Percentiles rank a stretch among this genome's conserved stretches.
phyloP scores from a whole-genome alignment of 2,113 vertebrate genomes.

The Camarhynchus parvulus region DNA sequence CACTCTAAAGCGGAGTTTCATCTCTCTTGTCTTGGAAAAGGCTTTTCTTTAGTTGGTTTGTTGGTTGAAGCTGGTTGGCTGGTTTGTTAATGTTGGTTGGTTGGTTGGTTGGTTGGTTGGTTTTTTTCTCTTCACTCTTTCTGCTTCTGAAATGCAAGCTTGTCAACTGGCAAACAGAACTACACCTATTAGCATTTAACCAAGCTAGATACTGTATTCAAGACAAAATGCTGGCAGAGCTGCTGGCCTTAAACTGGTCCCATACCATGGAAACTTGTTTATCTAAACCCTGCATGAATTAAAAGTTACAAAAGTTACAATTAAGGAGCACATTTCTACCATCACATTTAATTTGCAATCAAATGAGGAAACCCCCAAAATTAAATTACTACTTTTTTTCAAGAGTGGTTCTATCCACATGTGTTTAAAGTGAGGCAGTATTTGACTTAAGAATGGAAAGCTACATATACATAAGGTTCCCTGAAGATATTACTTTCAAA shows the following conservation, averaged over 20 bases:
- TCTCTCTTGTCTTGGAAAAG: background rate
- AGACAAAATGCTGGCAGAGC: background rate
- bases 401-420: background rate
- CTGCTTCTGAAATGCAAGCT: background rate
- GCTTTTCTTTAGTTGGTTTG: background rate
- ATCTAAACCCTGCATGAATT: background rate
- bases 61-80: accelerated
- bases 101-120: background rate
- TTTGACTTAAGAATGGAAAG: background rate
- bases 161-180: background rate
- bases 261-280: background rate
- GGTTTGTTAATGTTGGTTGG: accelerated
- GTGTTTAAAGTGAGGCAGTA: background rate
- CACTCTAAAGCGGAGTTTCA: background rate
- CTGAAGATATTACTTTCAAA: slow-evolving; percentile 7
- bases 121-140: background rate
- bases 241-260: background rate
- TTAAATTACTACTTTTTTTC: background rate
- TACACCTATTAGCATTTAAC: background rate
- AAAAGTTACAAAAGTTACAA: background rate
- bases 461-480: background rate
- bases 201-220: background rate
- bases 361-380: background rate
- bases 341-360: background rate
- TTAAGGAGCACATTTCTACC: background rate